These are phyloP conservation scores for Halcyon senegalensis DNA, from an alignment of 2,113 vertebrate species.

Conservation along the genomic window DNA sequence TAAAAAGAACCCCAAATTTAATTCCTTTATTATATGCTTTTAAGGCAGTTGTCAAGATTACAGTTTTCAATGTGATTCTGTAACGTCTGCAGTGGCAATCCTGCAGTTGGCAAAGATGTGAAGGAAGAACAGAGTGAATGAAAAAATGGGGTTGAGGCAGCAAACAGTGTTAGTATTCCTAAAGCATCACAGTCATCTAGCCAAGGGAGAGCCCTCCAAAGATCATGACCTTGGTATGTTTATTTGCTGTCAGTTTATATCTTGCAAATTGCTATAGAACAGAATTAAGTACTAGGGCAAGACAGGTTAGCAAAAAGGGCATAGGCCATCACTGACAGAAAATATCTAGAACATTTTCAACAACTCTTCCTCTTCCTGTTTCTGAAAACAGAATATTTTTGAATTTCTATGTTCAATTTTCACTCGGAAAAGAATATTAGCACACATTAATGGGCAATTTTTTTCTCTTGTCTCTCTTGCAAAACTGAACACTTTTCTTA, in stretches of 20 bases:
- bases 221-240: background rate
- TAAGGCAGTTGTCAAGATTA: background rate
- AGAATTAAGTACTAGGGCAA: background rate
- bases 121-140: background rate
- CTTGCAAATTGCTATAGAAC: conserved; percentile 4
- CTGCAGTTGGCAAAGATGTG: background rate
- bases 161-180: background rate
- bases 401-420: background rate
- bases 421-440: background rate
- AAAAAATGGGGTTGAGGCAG: background rate
- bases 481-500: background rate
- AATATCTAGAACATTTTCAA: background rate
- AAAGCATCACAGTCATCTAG: background rate
- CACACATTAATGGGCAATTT: background rate
- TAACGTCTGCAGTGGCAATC: background rate
- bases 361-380: background rate
- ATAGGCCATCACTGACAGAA: background rate
- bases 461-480: background rate
- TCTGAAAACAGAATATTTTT: background rate
- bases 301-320: background rate
- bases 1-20: background rate
- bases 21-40: background rate
- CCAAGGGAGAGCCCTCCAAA: background rate
- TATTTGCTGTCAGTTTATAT: conserved; percentile 27
- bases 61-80: background rate